Conservation (phyloP, 64 coral and sea anemone species). For the Pocillopora verrucosa region DNA sequence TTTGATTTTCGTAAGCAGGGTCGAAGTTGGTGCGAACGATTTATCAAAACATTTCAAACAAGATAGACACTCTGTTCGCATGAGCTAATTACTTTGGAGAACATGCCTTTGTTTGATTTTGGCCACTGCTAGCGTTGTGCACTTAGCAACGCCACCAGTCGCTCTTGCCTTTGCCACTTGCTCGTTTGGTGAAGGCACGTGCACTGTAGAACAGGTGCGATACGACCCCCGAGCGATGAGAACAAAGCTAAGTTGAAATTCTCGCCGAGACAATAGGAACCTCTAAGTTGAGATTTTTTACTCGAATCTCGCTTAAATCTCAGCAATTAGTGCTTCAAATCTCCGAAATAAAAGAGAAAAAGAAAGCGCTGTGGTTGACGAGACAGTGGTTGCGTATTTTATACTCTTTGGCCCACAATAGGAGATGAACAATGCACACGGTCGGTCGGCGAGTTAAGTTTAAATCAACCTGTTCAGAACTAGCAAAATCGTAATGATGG, state of each 20-base stretch:
- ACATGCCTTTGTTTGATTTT: conserved; percentile 53
- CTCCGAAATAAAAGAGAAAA: neutral
- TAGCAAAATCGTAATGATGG: neutral
- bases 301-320: neutral
- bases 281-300: neutral
- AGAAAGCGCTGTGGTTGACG: neutral
- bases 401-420: neutral
- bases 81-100: conserved; percentile 36
- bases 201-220: conserved; percentile 19
- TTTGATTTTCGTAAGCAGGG: neutral
- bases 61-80: conserved; percentile 34
- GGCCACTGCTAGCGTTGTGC: conserved; percentile 30
- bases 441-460: neutral
- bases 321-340: neutral
- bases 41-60: conserved; percentile 11
- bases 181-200: conserved; percentile 40
- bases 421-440: conserved; percentile 18
- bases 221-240: conserved; percentile 11
- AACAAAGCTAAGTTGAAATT: conserved; percentile 24
- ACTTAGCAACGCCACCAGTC: conserved; percentile 49
- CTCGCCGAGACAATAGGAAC: neutral
- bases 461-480: neutral
- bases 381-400: neutral
- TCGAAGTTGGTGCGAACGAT: conserved; percentile 37
- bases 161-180: conserved; percentile 28